Evolutionary conservation across 1,140 invertebrate species (phyloP), one percentile per base, ranked within the genome.

Genomic region (Drosophila pectinifera): DNA sequence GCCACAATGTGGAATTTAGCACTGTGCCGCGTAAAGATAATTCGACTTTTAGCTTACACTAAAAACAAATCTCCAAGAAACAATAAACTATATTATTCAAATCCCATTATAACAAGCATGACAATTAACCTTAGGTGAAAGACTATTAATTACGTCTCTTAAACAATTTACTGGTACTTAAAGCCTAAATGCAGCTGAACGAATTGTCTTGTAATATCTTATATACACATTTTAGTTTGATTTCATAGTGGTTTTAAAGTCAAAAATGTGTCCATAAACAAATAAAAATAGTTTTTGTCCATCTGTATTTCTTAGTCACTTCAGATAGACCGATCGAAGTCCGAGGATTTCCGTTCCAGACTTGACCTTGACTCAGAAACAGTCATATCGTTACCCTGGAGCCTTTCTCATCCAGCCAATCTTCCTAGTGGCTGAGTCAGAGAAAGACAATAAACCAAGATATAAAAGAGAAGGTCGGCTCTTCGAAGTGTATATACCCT

Each of bases 351-450:
- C 14, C 20, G 3, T 13, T 14, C 34, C 26, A 34, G 38, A 39
- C 14, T 36, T 64, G 48, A 54, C 56, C 55, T 73, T 73, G 70
- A 62, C 56, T 73, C 46, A 11, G 10, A 39, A 18, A 68, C 6
- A 34, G 20, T 31, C 38, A 16, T 31, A 56, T 14, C 8, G 36
- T 14, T 11, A 18, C 4, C 5, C n/a, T 41, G 55, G 11, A 46
- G 18, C 42, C 39, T 24, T 65, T 61, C 31, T 28, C 11, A 46
- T 20, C 3, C 24, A 20, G 28, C 6, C 38, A n/a, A 53, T 42
- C 45, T 38, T 24, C 22, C 4, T 1, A 7, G 8, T 16, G 11
- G 16, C 8, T 73, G 67, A 73, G 45, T 59, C 69, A 61, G 53
- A 46, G 31, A 8, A 22, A 14, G 4, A 39, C 31, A 20, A 20